Evolutionary conservation across 2,888 invertebrate species (phyloP).

Genomic region (Drosophila subsilvestris): DNA sequence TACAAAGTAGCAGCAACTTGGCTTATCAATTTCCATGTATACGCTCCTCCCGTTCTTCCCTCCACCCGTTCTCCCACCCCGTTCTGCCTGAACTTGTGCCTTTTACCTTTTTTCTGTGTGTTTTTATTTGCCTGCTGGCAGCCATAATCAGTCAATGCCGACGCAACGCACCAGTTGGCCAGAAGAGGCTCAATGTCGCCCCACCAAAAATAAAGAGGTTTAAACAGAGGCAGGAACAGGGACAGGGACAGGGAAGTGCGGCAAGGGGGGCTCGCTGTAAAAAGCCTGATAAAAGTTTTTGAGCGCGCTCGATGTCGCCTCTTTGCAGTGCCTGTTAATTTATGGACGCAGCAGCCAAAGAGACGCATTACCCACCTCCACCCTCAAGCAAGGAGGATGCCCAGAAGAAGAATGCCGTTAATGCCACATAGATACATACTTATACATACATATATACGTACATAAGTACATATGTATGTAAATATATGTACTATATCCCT

Average conservation of each 20-base stretch:
- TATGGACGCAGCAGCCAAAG: constrained; percentile 48
- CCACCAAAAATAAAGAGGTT: background rate
- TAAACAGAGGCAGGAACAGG: background rate
- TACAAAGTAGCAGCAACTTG: constrained; percentile 51
- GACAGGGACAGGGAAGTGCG: background rate
- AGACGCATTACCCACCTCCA: constrained; percentile 14
- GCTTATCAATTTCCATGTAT: constrained; percentile 69
- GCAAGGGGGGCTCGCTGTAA: constrained; percentile 31
- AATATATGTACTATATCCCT: constrained; percentile 11
- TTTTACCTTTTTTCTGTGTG: constrained; percentile 39
- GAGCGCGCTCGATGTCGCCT: constrained; percentile 39
- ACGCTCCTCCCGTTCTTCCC: background rate
- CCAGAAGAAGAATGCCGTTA: background rate
- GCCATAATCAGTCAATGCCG: constrained; percentile 63
- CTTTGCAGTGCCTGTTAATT: constrained; percentile 63
- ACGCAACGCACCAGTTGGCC: constrained; percentile 40
- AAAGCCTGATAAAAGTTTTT: constrained; percentile 69
- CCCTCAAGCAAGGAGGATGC: background rate
- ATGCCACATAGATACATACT: constrained; percentile 4
- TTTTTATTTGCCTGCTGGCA: constrained; percentile 63
- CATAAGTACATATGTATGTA: background rate
- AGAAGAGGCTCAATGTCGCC: constrained; percentile 6
- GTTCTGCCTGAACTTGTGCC: constrained; percentile 1
- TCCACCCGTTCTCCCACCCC: background rate
- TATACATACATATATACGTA: background rate